These are phyloP conservation scores for Vimba vimba DNA, from an alignment of 2,113 vertebrate genomes.

Conservation along the genomic window DNA sequence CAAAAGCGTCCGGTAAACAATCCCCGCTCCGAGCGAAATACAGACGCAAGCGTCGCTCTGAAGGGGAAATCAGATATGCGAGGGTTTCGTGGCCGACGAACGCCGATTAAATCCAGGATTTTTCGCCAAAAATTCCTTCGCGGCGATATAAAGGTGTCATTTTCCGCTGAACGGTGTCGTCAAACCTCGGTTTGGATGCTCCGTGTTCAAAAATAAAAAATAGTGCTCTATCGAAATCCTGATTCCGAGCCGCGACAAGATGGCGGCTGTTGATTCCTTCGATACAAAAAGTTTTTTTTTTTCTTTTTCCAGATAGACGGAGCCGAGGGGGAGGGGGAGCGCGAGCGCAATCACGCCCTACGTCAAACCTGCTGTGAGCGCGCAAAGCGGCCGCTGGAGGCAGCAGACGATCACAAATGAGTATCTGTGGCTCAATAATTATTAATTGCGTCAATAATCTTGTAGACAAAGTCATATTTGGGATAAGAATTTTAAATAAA, in stretches of 20 bases:
- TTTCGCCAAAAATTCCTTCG: slow-evolving; percentile 71
- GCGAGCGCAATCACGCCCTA: slow-evolving; percentile 82
- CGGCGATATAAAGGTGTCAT: slow-evolving; percentile 62
- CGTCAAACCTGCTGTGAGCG: slow-evolving; percentile 63
- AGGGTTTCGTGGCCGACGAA: slow-evolving; percentile 75
- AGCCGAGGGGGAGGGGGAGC: slow-evolving; percentile 77
- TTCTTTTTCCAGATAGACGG: slow-evolving; percentile 89
- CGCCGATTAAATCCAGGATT: slow-evolving; percentile 68
- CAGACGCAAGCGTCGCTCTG: slow-evolving; percentile 76
- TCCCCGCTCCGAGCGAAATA: slow-evolving; percentile 70
- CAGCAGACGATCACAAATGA: slow-evolving; percentile 59
- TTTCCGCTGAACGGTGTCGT: slow-evolving; percentile 69
- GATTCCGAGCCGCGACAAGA: slow-evolving; percentile 94
- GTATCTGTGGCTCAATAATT: not conserved
- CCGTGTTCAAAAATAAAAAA: slow-evolving; percentile 70
- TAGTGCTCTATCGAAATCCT: slow-evolving; percentile 81
- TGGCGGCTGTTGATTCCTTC: slow-evolving; percentile 97
- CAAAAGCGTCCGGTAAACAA: slow-evolving; percentile 71
- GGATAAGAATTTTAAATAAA: not conserved
- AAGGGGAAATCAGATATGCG: slow-evolving; percentile 79
- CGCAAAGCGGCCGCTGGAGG: slow-evolving; percentile 58
- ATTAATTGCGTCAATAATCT: not conserved
- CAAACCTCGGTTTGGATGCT: slow-evolving; percentile 72
- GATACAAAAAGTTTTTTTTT: slow-evolving; percentile 87
- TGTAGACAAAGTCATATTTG: not conserved